Conservation (phyloP, 2,888 invertebrate genomes). For the Amphipyra tragopoginis region DNA sequence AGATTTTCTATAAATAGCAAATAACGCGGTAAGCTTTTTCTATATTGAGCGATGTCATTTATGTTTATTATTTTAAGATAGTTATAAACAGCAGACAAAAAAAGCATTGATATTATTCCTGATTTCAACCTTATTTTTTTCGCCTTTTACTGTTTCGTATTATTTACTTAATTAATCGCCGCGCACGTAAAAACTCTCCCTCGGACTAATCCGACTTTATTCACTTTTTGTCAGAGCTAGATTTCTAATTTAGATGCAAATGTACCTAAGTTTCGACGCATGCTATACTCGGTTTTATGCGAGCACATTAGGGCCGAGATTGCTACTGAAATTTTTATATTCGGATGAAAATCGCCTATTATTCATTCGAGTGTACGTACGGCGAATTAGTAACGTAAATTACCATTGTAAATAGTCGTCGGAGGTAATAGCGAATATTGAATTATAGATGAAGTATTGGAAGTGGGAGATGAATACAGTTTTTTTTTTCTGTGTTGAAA, state of each 20-base stretch:
- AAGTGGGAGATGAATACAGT: conserved; percentile 73
- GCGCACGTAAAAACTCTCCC: conserved; percentile 29
- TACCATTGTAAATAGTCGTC: conserved; percentile 76
- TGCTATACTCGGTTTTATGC: conserved; percentile 48
- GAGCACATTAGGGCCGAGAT: conserved; percentile 49
- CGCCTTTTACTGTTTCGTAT: conserved; percentile 8
- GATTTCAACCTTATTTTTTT: neutral
- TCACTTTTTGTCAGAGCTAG: conserved; percentile 36
- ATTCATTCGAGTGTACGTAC: conserved; percentile 67
- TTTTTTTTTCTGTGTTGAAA: conserved; percentile 77
- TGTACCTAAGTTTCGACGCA: conserved; percentile 49
- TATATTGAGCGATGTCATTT: neutral
- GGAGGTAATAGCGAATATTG: conserved; percentile 78
- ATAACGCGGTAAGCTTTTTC: neutral
- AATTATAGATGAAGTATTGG: conserved; percentile 83
- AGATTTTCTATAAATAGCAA: conserved; percentile 53
- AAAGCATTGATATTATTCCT: neutral
- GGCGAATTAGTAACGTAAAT: conserved; percentile 76
- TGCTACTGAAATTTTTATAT: conserved; percentile 65
- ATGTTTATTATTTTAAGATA: neutral
- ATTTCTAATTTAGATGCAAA: conserved; percentile 60
- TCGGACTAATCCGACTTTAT: conserved; percentile 35
- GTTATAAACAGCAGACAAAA: neutral
- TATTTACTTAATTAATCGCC: conserved; percentile 31
- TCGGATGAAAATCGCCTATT: conserved; percentile 61